phyloP scores from a whole-genome alignment of 2,888 invertebrate species.

The Ormyrus thymus region DNA sequence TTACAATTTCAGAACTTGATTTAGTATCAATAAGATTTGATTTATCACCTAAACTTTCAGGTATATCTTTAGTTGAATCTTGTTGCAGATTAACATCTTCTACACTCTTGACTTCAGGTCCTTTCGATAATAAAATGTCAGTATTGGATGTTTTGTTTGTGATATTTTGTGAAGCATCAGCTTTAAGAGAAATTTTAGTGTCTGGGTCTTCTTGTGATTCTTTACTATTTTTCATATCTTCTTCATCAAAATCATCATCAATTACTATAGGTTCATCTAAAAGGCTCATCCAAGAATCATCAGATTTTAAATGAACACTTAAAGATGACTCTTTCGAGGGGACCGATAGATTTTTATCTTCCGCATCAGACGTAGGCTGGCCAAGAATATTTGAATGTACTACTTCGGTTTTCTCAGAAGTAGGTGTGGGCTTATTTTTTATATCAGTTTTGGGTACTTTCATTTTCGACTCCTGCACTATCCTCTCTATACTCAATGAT shows the following conservation, averaged over 20 bases:
- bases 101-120: not conserved
- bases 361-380: no score
- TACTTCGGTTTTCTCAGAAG: no score
- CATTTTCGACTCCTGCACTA: conserved; percentile 67
- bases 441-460: conserved; percentile 46
- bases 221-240: conserved; percentile 7
- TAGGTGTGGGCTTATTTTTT: not conserved
- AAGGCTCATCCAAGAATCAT: conserved; percentile 64
- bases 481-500: conserved; percentile 63
- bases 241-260: conserved; percentile 61
- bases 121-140: not conserved
- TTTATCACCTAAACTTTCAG: no score
- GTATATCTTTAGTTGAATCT: no score
- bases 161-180: not conserved
- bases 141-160: not conserved
- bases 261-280: conserved; percentile 66
- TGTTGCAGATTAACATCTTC: not conserved
- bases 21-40: no score
- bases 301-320: conserved; percentile 50
- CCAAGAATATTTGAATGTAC: no score
- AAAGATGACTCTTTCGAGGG: conserved; percentile 1
- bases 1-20: no score
- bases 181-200: not conserved
- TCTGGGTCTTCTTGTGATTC: not conserved
- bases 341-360: no score